These are phyloP conservation scores for Papilio polytes DNA, from an alignment of 1,140 invertebrate genomes.

Conservation along the genomic window DNA sequence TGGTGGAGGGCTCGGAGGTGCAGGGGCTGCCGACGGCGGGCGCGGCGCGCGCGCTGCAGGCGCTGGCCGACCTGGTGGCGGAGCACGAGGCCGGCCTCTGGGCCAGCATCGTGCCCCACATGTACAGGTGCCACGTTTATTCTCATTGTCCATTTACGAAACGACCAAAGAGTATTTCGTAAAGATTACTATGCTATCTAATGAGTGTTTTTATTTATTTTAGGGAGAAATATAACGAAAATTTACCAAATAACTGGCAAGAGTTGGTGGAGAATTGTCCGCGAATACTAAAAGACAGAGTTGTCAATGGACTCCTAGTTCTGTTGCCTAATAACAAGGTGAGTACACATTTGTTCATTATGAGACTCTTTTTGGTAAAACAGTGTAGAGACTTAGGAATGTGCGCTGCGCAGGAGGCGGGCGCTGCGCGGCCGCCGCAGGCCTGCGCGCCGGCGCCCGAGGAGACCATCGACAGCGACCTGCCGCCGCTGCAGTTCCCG, in stretches of 20 bases:
- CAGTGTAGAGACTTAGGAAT: neutral
- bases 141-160: neutral
- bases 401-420: conserved; percentile 46
- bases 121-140: conserved; percentile 66
- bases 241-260: conserved; percentile 84
- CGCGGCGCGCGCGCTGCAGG: conserved; percentile 53
- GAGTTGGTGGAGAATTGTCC: conserved; percentile 77
- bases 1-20: conserved; percentile 64
- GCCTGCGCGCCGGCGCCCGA: conserved; percentile 49
- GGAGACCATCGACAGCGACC: conserved; percentile 68
- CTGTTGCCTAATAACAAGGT: conserved; percentile 77
- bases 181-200: neutral
- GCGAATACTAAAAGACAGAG: conserved; percentile 78
- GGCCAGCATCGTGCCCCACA: conserved; percentile 70
- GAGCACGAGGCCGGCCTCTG: conserved; percentile 83
- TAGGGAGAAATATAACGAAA: conserved; percentile 82
- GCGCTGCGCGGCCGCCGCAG: conserved; percentile 31
- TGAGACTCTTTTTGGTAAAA: neutral
- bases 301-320: conserved; percentile 79
- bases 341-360: conserved; percentile 44
- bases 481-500: conserved; percentile 80
- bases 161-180: neutral
- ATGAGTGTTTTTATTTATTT: conserved; percentile 53
- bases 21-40: conserved; percentile 61
- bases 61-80: conserved; percentile 79